Evolutionary conservation across 2,113 vertebrate species (phyloP), one percentile per base, ranked within the genome.

Genomic region (Patagioenas fasciata): DNA sequence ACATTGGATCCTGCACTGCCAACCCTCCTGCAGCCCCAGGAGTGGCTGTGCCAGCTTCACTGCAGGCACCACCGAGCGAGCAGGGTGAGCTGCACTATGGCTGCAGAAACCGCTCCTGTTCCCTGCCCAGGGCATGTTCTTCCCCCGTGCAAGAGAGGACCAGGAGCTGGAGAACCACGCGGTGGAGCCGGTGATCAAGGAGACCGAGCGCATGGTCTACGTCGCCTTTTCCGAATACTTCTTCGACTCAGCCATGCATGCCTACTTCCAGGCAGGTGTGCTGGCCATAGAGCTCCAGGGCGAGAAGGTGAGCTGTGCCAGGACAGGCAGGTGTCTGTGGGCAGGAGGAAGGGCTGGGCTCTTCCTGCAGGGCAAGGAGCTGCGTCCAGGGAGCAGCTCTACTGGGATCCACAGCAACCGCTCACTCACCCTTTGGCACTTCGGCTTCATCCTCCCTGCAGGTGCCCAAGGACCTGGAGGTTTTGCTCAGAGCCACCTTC

Each of bases 201-300:
- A 99, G 87, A 98, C 98, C 0, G 98, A 99, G 67, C 97, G 99
- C 42, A 99, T 99, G 99, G 98, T 99, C 32, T 99, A 99, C 0
- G 96, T 99, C 13, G 98, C 98, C 17, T 98, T 99, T 84, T 99
- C 99, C 0, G 99, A 99, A 96, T 99, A 98, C 95, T 99, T 99
- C 97, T 99, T 99, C 0, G 99, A 99, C 94, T 99, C 99, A 0
- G 99, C 98, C 24, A 97, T 99, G 98, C 98, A 98, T 3, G 96
- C 99, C 0, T 99, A 99, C 97, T 99, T 98, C 98, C 98, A 71
- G 79, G 99, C 98, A 0, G 98, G 98, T 3, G 95, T 98, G 34
- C 98, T 99, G 92, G 93, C 96, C 92, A 98, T 98, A 72, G 87
- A 98, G 32, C 98, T 99, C 14, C 83, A 97, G 16, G 98, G 99